Base-by-base conservation (phyloP, 2,113 vertebrate genomes). In the Camelus dromedarius region DNA sequence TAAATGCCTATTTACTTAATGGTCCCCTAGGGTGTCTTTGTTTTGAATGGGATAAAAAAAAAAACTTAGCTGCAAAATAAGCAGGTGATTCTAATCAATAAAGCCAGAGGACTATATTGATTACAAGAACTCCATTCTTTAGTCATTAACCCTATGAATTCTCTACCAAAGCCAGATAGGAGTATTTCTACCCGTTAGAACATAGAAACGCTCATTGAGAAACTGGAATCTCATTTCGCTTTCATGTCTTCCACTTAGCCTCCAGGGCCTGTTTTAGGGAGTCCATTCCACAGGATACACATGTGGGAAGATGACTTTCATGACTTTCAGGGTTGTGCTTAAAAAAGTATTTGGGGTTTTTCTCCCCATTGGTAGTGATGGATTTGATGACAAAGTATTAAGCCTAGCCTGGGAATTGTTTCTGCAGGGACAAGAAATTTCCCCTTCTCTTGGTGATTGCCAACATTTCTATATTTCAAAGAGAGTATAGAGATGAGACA, bases 1-100 rank as follows among this genome's bases (percentile, higher is more conserved):
- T 99, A 99, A 99, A 99, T 98, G 98, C 98, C 99, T 99, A 98
- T 99, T 99, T 99, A 99, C 98, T 98, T 99, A 99, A 99, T 98
- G 98, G 98, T 98, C 98, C 99, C 98, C 99, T 98, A 98, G 99
- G 98, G 99, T 98, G 98, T 98, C 99, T 99, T 99, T 99, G 99
- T 99, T 99, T 99, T 99, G 99, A 99, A 99, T 98, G 98, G 98
- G 98, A 98, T 98, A 98, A 98, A 98, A 98, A 97, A 97, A 95
- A 97, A 98, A 98, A 99, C 98, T 98, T 98, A 98, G 98, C 98
- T 98, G 98, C 98, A 98, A 99, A 99, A 99, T 99, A 99, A 99
- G 99, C 98, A 98, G 98, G 98, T 98, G 52, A 99, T 99, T 99
- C 98, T 98, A 99, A 99, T 99, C 99, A 99, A 99, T 99, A 99